These are phyloP conservation scores for Pediacus dermestoides DNA, from an alignment of 2,888 invertebrate species.

Conservation along the genomic window DNA sequence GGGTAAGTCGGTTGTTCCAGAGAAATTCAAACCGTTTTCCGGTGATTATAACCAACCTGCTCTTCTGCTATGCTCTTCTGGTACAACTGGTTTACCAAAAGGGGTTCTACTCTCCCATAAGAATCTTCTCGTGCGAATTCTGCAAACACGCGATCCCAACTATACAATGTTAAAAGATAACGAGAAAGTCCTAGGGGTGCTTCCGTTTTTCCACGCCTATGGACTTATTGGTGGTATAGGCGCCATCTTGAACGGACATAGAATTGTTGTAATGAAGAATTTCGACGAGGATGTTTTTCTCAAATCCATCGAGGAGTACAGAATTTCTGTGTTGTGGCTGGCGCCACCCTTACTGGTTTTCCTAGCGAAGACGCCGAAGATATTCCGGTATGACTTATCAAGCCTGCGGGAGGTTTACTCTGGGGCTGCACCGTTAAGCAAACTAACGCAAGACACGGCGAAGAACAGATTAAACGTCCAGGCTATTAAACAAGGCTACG, in stretches of 20 bases:
- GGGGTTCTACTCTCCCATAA: slow-evolving; percentile 62
- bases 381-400: slow-evolving; percentile 71
- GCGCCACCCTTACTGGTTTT: slow-evolving; percentile 83
- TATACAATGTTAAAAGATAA: slow-evolving; percentile 2
- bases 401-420: slow-evolving; percentile 64
- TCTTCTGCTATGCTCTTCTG: slow-evolving; percentile 59
- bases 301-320: slow-evolving; percentile 64
- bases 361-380: slow-evolving; percentile 73
- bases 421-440: slow-evolving; percentile 78
- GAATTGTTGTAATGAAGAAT: slow-evolving; percentile 29
- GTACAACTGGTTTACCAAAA: slow-evolving; percentile 67
- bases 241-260: slow-evolving; percentile 24
- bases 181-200: slow-evolving; percentile 22
- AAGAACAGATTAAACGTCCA: slow-evolving; percentile 52
- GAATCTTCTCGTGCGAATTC: slow-evolving; percentile 43
- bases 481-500: slow-evolving; percentile 68
- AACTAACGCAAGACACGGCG: slow-evolving; percentile 61
- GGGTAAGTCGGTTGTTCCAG: slow-evolving; percentile 10
- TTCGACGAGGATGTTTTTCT: slow-evolving; percentile 57
- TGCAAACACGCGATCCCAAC: slow-evolving; percentile 22
- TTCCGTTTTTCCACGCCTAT: slow-evolving; percentile 37
- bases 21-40: slow-evolving; percentile 19
- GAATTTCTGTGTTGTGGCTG: slow-evolving; percentile 62
- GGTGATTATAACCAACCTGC: slow-evolving; percentile 28
- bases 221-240: slow-evolving; percentile 30